Evolutionary conservation across 2,113 vertebrate genomes (phyloP).

Genomic region (Heterochromis multidens): DNA sequence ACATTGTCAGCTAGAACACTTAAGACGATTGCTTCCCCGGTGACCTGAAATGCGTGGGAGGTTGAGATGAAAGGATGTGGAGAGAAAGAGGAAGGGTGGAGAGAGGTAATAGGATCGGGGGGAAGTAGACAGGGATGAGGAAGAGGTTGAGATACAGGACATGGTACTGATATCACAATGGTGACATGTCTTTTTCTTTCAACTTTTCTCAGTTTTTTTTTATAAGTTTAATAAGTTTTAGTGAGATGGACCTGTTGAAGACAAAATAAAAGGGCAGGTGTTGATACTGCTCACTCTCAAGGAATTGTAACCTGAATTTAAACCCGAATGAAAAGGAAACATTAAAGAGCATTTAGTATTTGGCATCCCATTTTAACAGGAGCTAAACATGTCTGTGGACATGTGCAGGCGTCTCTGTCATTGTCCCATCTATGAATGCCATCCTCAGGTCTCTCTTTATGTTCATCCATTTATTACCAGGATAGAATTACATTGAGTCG

Average conservation of each 20-base stretch:
- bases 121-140: background rate
- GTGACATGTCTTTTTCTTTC: background rate
- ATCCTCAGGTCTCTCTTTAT: constrained; percentile 2
- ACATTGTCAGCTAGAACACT: constrained; percentile 72
- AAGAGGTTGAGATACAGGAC: background rate
- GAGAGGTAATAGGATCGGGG: background rate
- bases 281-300: background rate
- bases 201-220: background rate
- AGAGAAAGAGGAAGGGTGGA: background rate
- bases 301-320: background rate
- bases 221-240: background rate
- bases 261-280: background rate
- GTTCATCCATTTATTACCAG: background rate
- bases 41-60: constrained; percentile 64
- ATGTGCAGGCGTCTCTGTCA: background rate
- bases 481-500: constrained; percentile 6
- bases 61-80: constrained; percentile 51
- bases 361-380: background rate
- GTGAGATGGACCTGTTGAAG: background rate
- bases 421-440: background rate
- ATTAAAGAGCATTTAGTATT: background rate
- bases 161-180: background rate
- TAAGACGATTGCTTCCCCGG: constrained; percentile 69
- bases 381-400: background rate
- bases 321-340: background rate